Percentiles rank a stretch among this genome's conserved stretches.
phyloP scores from a whole-genome alignment of 2,888 invertebrate species.

The Orchestes rusci region DNA sequence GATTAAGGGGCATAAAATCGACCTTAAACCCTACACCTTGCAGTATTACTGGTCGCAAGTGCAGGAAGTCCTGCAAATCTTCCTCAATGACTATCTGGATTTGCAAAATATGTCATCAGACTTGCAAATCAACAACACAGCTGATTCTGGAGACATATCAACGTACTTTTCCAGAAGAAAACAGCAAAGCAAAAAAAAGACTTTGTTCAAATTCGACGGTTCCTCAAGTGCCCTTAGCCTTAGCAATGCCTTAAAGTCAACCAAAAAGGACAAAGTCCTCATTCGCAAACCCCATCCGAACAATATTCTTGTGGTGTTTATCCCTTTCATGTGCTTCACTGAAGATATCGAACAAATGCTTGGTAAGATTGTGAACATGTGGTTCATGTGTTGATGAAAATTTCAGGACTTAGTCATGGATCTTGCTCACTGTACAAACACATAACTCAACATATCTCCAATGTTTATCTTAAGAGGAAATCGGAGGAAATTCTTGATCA shows the following conservation, averaged over 20 bases:
- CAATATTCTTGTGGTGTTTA: slow-evolving; percentile 71
- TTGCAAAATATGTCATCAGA: slow-evolving; percentile 70
- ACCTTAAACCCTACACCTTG: slow-evolving; percentile 57
- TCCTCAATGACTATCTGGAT: slow-evolving; percentile 81
- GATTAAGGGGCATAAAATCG: slow-evolving; percentile 51
- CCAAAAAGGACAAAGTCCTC: slow-evolving; percentile 51
- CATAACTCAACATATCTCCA: slow-evolving; percentile 78
- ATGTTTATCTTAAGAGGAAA: slow-evolving; percentile 75
- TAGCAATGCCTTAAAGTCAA: slow-evolving; percentile 36
- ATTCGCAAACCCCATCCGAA: slow-evolving; percentile 72
- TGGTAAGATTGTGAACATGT: too few relatives aligned
- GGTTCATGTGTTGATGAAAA: too few relatives aligned
- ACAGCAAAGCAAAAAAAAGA: slow-evolving; percentile 49
- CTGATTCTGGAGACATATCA: slow-evolving; percentile 49
- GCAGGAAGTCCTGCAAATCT: slow-evolving; percentile 76
- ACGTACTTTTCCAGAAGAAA: slow-evolving; percentile 49
- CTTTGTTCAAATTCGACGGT: slow-evolving; percentile 66
- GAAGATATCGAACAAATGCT: slow-evolving; percentile 70
- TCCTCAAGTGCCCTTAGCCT: slow-evolving; percentile 44
- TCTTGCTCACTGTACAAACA: slow-evolving; percentile 75
- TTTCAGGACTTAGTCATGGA: slow-evolving; percentile 34
- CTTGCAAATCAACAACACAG: slow-evolving; percentile 43
- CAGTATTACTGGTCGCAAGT: slow-evolving; percentile 85
- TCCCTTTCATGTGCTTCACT: slow-evolving; percentile 75
- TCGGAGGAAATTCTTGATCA: slow-evolving; percentile 56